These are phyloP conservation scores for Scolanthus callimorphus DNA, from an alignment of 92 coral and sea anemone species.

Conservation along the genomic window DNA sequence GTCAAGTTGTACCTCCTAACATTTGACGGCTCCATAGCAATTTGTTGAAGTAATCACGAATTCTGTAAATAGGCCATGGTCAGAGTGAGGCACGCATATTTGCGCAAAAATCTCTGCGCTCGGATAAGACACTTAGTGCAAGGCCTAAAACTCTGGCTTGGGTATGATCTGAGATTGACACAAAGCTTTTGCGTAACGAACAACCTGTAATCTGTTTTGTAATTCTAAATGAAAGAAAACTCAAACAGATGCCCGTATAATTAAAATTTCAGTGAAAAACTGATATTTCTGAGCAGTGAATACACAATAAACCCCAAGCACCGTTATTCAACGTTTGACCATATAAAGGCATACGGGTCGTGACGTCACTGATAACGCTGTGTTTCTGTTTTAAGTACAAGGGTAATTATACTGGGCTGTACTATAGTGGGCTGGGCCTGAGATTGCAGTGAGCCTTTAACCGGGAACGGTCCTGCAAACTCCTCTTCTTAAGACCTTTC, in stretches of 20 bases:
- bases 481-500: background rate
- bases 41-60: background rate
- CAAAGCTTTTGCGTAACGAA: background rate
- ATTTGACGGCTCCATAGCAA: no score
- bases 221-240: background rate
- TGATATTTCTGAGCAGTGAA: background rate
- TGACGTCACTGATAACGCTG: conserved; percentile 13
- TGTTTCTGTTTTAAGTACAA: conserved; percentile 3
- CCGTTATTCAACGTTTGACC: conserved; percentile 6
- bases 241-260: conserved; percentile 1
- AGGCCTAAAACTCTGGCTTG: background rate
- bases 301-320: background rate
- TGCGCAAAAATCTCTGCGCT: background rate
- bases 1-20: no score
- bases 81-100: conserved; percentile 2
- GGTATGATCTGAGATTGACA: background rate
- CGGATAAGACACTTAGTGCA: background rate
- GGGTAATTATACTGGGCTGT: conserved; percentile 2
- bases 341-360: conserved; percentile 12
- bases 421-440: conserved; percentile 32
- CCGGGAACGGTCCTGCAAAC: conserved; percentile 3
- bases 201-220: background rate
- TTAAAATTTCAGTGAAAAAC: background rate
- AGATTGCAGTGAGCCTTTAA: conserved; percentile 7
- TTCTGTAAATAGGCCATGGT: background rate